Conservation (phyloP, 2,113 vertebrate species). For the Cygnus buccinator region DNA sequence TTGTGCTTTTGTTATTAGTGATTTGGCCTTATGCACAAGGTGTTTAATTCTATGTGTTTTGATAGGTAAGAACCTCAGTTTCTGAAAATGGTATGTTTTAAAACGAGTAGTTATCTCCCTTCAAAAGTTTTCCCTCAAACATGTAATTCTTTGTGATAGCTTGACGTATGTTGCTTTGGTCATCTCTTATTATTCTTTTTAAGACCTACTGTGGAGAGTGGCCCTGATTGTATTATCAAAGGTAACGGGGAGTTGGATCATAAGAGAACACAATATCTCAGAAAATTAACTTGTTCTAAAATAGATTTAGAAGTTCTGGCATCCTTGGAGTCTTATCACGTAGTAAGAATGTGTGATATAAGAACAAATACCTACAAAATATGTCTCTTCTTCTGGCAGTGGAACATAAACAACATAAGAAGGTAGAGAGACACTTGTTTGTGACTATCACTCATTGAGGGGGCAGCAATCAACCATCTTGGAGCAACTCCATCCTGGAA, state of each 20-base stretch:
- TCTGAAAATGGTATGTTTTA: not conserved
- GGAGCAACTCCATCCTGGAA: conserved; percentile 40
- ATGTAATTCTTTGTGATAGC: not conserved
- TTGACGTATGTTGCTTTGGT: not conserved
- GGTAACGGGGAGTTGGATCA: not conserved
- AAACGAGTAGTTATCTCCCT: not conserved
- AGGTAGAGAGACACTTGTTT: not conserved
- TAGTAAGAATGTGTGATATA: not conserved
- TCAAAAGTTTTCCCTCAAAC: conserved; percentile 23
- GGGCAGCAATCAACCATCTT: conserved; percentile 23
- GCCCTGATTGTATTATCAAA: not conserved
- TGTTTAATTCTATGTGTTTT: not conserved
- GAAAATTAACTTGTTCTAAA: not conserved
- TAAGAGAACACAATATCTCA: not conserved
- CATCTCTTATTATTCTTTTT: not conserved
- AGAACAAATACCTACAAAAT: not conserved
- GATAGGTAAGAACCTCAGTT: not conserved
- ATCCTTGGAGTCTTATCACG: not conserved
- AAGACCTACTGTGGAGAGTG: not conserved
- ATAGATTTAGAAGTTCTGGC: not conserved
- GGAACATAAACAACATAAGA: not conserved
- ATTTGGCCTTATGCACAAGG: not conserved
- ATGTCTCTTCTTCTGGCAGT: not conserved
- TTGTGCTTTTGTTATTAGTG: not conserved
- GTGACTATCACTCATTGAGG: not conserved